Conservation (phyloP, 2,888 invertebrate genomes). For the Electrophaes corylata region DNA sequence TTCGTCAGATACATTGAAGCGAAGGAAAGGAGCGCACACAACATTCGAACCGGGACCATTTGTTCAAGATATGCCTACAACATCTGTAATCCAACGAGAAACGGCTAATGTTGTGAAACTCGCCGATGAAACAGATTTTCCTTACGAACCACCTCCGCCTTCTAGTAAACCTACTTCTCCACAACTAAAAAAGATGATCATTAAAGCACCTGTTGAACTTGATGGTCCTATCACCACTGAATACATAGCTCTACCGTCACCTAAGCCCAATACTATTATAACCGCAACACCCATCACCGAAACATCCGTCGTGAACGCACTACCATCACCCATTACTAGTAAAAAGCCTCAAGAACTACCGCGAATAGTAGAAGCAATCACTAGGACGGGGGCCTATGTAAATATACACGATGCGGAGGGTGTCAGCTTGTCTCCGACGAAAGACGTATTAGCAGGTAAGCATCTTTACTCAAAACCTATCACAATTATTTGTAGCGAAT, state of each 20-base stretch:
- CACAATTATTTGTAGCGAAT: conserved; percentile 49
- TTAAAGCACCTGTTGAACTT: conserved; percentile 80
- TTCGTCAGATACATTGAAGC: conserved; percentile 92
- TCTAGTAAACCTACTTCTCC: conserved; percentile 85
- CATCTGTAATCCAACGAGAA: conserved; percentile 68
- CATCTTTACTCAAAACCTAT: conserved; percentile 60
- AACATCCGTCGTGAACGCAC: conserved; percentile 53
- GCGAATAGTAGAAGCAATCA: conserved; percentile 75
- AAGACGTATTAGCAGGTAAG: conserved; percentile 90
- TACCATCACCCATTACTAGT: conserved; percentile 53
- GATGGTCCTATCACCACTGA: conserved; percentile 80
- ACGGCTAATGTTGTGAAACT: conserved; percentile 71
- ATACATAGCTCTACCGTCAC: conserved; percentile 83
- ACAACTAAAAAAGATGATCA: conserved; percentile 86
- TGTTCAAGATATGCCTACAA: conserved; percentile 87
- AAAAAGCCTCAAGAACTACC: conserved; percentile 70
- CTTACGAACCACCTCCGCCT: conserved; percentile 69
- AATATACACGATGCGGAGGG: conserved; percentile 87
- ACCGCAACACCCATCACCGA: conserved; percentile 80
- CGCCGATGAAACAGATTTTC: conserved; percentile 76
- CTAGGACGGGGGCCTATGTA: conserved; percentile 87
- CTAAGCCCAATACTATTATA: conserved; percentile 86
- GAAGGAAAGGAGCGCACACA: conserved; percentile 91
- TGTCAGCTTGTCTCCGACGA: conserved; percentile 84
- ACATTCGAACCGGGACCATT: conserved; percentile 95